Conservation (phyloP, 2,797 vertebrate species). For the Dermochelys coriacea region DNA sequence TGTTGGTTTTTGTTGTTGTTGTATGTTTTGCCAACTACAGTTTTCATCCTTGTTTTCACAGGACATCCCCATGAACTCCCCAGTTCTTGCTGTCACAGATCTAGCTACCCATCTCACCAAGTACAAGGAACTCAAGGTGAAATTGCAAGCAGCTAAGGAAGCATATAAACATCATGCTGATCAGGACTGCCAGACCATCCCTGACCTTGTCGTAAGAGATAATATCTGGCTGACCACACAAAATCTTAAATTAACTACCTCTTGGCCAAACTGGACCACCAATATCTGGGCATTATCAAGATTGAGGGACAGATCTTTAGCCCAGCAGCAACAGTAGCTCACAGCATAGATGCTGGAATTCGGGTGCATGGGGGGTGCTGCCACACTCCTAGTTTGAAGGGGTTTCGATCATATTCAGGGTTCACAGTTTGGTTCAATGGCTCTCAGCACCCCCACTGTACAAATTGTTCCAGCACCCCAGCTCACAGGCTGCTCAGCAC, state of each 20-base stretch:
- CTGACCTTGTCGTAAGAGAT: not conserved
- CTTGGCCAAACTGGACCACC: not conserved
- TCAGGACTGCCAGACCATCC: not conserved
- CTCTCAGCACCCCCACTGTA: too few relatives aligned
- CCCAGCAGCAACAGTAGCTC: not conserved
- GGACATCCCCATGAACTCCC: not conserved
- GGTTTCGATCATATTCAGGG: too few relatives aligned
- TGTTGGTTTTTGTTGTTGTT: too few relatives aligned
- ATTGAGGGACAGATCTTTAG: not conserved
- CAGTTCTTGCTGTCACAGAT: not conserved
- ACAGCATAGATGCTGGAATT: too few relatives aligned
- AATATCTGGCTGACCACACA: not conserved
- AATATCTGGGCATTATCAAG: not conserved
- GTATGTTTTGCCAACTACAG: not conserved
- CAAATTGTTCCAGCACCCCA: too few relatives aligned
- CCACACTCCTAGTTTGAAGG: too few relatives aligned
- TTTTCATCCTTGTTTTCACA: not conserved
- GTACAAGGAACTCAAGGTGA: not conserved
- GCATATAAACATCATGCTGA: not conserved
- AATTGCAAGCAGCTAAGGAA: not conserved
- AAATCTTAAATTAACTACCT: not conserved
- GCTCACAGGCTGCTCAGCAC: too few relatives aligned
- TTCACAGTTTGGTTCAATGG: too few relatives aligned
- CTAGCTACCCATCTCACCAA: not conserved
- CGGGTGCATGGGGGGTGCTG: too few relatives aligned